A percentile compares a stretch with the other conserved stretches of the same genome.
Conservation (phyloP, 92 coral and sea anemone genomes). For the Actinostola sp. region DNA sequence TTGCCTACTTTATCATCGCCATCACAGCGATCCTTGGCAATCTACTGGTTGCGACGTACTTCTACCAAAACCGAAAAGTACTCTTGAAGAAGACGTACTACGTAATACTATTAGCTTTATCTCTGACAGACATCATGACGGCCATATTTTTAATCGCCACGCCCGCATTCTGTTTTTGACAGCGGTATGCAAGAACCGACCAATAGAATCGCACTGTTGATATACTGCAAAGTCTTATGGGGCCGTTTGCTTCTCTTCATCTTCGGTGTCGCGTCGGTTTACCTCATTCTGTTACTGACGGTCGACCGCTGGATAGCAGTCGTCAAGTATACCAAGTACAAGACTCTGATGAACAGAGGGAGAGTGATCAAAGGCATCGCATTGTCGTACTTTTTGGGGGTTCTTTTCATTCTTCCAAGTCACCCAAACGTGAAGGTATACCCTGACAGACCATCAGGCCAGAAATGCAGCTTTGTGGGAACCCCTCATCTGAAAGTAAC, state of each 20-base stretch:
- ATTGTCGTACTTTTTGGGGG: constrained; percentile 53
- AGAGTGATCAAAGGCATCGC: constrained; percentile 47
- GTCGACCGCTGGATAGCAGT: constrained; percentile 89
- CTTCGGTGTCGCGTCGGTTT: constrained; percentile 72
- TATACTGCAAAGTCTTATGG: constrained; percentile 67
- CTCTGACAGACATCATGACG: constrained; percentile 72
- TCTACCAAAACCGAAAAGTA: constrained; percentile 45
- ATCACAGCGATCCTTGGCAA: constrained; percentile 69
- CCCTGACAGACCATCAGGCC: constrained; percentile 56
- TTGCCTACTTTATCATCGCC: constrained; percentile 65
- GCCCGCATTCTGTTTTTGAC: constrained; percentile 63
- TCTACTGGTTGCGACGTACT: constrained; percentile 52
- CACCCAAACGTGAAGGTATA: constrained; percentile 26
- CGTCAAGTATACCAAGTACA: constrained; percentile 53
- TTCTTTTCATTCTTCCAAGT: constrained; percentile 49
- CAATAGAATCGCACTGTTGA: constrained; percentile 40
- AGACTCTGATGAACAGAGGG: constrained; percentile 33
- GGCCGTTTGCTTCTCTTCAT: constrained; percentile 57
- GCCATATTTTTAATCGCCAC: constrained; percentile 66
- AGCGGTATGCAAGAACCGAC: constrained; percentile 45
- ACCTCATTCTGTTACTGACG: constrained; percentile 68
- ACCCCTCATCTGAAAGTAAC: constrained; percentile 34
- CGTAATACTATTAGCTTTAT: constrained; percentile 69
- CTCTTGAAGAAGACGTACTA: constrained; percentile 75
- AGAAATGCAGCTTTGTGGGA: constrained; percentile 47